A percentile compares a stretch with the other conserved stretches of the same genome.
Evolutionary conservation across 2,113 vertebrate genomes (phyloP).

Genomic region (Arizona elegans): DNA sequence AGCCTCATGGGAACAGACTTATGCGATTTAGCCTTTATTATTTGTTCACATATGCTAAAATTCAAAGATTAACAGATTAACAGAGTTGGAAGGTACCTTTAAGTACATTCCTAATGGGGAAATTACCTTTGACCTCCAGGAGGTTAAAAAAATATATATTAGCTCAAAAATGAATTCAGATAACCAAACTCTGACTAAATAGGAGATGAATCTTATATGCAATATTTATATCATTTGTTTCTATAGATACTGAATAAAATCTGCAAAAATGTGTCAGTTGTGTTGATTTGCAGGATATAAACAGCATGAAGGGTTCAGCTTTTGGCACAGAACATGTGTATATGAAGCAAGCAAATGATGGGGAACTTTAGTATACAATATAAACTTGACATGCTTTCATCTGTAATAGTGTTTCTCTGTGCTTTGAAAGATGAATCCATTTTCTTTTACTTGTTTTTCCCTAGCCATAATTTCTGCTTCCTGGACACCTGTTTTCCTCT

Average conservation of each 20-base stretch:
- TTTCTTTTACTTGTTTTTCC: background rate
- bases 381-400: background rate
- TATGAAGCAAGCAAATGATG: too few species aligned
- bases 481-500: constrained; percentile 14
- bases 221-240: background rate
- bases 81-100: background rate
- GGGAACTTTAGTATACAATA: background rate
- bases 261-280: background rate
- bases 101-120: background rate
- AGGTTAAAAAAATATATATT: background rate
- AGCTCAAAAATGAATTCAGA: background rate
- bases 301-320: background rate
- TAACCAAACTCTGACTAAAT: background rate
- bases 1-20: background rate
- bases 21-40: background rate
- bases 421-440: background rate
- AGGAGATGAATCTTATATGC: background rate
- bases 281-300: background rate
- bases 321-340: background rate
- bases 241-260: background rate
- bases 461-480: background rate
- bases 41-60: background rate
- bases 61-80: background rate
- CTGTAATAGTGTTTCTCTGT: background rate
- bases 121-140: background rate